Evolutionary conservation across 1,140 invertebrate genomes (phyloP), one percentile per base, ranked within the genome.

Genomic region (Apis mellifera): DNA sequence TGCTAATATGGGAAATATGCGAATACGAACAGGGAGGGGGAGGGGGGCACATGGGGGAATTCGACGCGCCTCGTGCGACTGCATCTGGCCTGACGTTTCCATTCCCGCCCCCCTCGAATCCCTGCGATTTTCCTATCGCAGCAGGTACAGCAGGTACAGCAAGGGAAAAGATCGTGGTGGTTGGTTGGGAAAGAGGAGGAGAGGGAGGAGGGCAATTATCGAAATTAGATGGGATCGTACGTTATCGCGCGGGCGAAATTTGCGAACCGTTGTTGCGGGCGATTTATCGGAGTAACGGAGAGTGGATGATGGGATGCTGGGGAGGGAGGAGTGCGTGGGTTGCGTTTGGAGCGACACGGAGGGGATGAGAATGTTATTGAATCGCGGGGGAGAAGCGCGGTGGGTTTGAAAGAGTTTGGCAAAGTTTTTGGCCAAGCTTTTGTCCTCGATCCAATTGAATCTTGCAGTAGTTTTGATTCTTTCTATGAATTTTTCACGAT

Each of bases 1-100:
- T 94, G 93, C 93, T 93, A 93, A 94, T 94, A 93, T 91, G 90
- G 89, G 90, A 92, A n/a, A n/a, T n/a, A 26, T 26, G 26, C 26
- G 26, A 26, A 92, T 92, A 90, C 86, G 32, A 32, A 42, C 7
- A 5, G 32, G 32, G 83, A 88, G 86, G 83, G 83, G 88, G 4
- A 2, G 32, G 83, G 89, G 57, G 88, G 84, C 87, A 89, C 89
- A 91, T 90, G 86, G 86, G 91, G 91, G 90, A 93, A 93, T 93
- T 93, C 89, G 92, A 93, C 91, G 91, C 90, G 91, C 90, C 86
- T 86, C 85, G 88, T 79, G 86, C 86, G 77, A 89, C 87, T 0
- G 78, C 86, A 91, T 89, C 86, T 89, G 86, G 86, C 85, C 60
- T 57, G 54, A 73, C 50, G 78, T 84, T 82, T 84, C 66, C 71